Conservation (phyloP, 2,113 vertebrate genomes). For the Perca flavescens region DNA sequence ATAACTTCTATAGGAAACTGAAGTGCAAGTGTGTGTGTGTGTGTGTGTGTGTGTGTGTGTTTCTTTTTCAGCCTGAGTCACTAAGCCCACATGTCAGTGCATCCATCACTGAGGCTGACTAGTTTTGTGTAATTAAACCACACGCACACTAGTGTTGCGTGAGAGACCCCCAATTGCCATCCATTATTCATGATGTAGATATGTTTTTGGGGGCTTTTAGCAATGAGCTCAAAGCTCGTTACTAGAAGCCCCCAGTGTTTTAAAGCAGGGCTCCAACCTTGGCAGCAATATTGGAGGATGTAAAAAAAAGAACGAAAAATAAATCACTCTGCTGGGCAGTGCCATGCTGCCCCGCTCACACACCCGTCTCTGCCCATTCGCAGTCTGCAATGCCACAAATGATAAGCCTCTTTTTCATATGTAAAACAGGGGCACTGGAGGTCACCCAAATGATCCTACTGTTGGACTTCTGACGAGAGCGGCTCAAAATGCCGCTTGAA, state of each 20-base stretch:
- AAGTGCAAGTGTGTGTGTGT: neutral
- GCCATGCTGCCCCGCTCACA: conserved; percentile 39
- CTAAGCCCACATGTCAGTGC: conserved; percentile 70
- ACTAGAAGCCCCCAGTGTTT: conserved; percentile 59
- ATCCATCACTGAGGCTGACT: conserved; percentile 70
- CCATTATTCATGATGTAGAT: conserved; percentile 80
- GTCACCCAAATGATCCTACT: conserved; percentile 64
- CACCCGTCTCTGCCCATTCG: conserved; percentile 37
- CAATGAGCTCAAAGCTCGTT: conserved; percentile 78
- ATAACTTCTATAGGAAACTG: conserved; percentile 27
- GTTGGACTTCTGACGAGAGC: conserved; percentile 66
- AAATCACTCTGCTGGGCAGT: conserved; percentile 59
- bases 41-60: neutral
- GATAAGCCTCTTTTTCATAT: conserved; percentile 80
- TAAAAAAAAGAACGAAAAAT: conserved; percentile 36
- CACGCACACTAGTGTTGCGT: conserved; percentile 66
- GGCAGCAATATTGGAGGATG: conserved; percentile 53
- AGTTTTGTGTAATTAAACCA: conserved; percentile 79
- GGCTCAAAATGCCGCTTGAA: conserved; percentile 69
- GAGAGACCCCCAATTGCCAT: conserved; percentile 71
- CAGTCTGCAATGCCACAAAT: conserved; percentile 62
- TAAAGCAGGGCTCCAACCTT: conserved; percentile 65
- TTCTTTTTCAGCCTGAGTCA: conserved; percentile 56
- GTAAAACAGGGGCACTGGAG: conserved; percentile 66
- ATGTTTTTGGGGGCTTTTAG: conserved; percentile 69